Evolutionary conservation across 2,888 invertebrate genomes (phyloP).

Genomic region (Hemithea aestivaria): DNA sequence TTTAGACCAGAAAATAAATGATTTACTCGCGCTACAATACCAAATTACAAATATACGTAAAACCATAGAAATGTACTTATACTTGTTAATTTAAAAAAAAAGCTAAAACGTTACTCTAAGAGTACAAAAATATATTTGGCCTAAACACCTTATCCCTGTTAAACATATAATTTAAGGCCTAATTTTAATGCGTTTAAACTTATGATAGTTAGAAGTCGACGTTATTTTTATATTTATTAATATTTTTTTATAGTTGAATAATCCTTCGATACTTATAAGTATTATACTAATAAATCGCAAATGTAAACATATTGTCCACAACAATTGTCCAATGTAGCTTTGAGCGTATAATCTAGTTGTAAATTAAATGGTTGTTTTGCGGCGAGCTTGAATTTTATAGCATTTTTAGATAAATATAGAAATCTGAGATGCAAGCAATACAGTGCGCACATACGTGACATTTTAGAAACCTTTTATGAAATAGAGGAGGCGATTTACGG

Average conservation of each 20-base stretch:
- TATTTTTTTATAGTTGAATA: no score
- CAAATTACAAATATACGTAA: no score
- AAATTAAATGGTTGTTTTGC: conserved; percentile 59
- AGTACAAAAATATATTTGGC: background rate
- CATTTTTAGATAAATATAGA: conserved; percentile 33
- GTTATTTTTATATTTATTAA: conserved; percentile 1
- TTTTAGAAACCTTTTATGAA: conserved; percentile 24
- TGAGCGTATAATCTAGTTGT: conserved; percentile 25
- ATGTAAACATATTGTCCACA: conserved; percentile 19
- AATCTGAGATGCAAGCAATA: conserved; percentile 34
- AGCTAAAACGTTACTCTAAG: conserved; percentile 2
- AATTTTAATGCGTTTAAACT: background rate
- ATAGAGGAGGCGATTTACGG: no score
- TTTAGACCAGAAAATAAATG: conserved; percentile 2
- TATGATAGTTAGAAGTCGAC: no score
- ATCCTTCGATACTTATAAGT: no score
- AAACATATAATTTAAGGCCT: no score
- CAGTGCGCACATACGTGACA: conserved; percentile 37
- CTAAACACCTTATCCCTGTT: no score
- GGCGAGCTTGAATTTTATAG: conserved; percentile 66
- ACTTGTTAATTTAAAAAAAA: background rate
- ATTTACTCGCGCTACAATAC: no score
- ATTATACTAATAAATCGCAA: conserved; percentile 9
- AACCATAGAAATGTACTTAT: background rate
- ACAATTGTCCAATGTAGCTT: conserved; percentile 27